Percentiles rank a stretch among this genome's conserved stretches.
Conservation (phyloP, 2,113 vertebrate genomes). For the Ahaetulla prasina region DNA sequence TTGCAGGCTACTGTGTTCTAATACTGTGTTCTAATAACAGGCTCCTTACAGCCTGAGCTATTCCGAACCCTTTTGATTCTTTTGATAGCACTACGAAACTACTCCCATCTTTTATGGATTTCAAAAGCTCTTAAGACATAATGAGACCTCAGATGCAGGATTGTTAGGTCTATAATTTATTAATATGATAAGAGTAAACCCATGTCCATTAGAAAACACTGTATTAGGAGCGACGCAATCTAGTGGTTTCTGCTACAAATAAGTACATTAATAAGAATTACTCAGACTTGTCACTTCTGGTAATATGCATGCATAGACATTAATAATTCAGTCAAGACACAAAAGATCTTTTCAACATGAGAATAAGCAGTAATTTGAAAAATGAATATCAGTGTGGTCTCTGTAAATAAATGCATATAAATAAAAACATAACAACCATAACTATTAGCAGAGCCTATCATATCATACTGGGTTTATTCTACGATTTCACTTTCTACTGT, state of each 20-base stretch:
- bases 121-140: conserved; percentile 27
- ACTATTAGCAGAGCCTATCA: conserved; percentile 4
- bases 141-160: not conserved
- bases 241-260: conserved; percentile 30
- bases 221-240: conserved; percentile 24
- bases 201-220: conserved; percentile 34
- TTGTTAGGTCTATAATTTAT: conserved; percentile 45
- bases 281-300: conserved; percentile 51
- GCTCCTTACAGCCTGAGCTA: no score
- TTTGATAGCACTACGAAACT: not conserved
- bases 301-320: conserved; percentile 41
- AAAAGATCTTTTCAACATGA: conserved; percentile 36
- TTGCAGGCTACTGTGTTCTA: no score
- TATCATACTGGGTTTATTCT: conserved; percentile 8
- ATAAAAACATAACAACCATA: not conserved
- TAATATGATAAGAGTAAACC: conserved; percentile 50
- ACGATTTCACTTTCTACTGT: not conserved
- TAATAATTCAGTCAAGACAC: conserved; percentile 37
- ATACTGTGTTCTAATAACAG: no score
- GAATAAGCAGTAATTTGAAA: conserved; percentile 42
- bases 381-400: conserved; percentile 30
- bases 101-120: accelerated
- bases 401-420: conserved; percentile 38
- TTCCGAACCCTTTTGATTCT: not conserved
- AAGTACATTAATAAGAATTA: conserved; percentile 47